Evolutionary conservation across 2,888 invertebrate species (phyloP).

Genomic region (Erynnis tages): DNA sequence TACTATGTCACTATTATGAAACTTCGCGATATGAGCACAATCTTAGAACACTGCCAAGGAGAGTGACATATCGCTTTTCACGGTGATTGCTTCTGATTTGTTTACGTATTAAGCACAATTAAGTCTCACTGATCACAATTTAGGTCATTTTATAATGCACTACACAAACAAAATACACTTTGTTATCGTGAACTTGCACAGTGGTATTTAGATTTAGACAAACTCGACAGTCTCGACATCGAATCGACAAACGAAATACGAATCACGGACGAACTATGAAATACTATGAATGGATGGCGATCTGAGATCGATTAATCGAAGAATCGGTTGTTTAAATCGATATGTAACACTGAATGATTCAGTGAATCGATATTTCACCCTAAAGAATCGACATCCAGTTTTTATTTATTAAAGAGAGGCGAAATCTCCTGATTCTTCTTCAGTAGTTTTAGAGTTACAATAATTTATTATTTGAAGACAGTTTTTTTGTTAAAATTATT

Average conservation of each 20-base stretch:
- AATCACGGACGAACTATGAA: neutral
- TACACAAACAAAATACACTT: conserved; percentile 68
- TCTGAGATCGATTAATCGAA: neutral
- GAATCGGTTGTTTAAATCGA: too few species aligned
- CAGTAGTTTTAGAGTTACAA: too few species aligned
- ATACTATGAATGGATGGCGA: neutral
- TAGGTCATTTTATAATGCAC: conserved; percentile 76
- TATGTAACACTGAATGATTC: too few species aligned
- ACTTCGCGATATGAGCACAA: conserved; percentile 76
- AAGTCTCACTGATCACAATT: conserved; percentile 64
- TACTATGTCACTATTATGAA: conserved; percentile 59
- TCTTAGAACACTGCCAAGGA: conserved; percentile 82
- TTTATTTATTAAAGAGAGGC: too few species aligned
- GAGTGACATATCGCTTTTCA: conserved; percentile 76
- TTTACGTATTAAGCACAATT: conserved; percentile 51
- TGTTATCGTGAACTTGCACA: conserved; percentile 73
- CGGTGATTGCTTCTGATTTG: conserved; percentile 50
- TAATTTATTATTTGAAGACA: too few species aligned
- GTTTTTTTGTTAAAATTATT: too few species aligned
- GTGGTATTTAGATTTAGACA: conserved; percentile 38
- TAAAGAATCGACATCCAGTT: too few species aligned
- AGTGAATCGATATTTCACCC: too few species aligned
- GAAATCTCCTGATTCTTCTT: too few species aligned
- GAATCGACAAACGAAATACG: too few species aligned
- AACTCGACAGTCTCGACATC: conserved; percentile 4